These are phyloP conservation scores for Hippopotamyrus pictus DNA, from an alignment of 2,797 vertebrate species.

Conservation along the genomic window DNA sequence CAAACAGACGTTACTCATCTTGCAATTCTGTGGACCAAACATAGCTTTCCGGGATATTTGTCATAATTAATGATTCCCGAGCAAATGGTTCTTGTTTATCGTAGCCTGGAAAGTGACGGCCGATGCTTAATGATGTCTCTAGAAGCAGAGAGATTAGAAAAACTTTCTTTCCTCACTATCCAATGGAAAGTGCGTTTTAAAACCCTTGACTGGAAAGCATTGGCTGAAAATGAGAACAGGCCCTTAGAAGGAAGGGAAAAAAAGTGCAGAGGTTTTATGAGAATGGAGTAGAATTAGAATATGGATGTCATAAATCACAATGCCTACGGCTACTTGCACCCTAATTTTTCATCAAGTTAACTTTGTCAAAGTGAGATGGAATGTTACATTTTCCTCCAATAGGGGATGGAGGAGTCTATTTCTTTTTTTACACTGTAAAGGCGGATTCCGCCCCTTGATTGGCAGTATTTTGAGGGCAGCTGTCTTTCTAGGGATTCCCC, in stretches of 20 bases:
- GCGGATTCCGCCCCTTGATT: not conserved
- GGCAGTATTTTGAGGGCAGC: conserved; percentile 12
- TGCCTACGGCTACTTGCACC: conserved; percentile 38
- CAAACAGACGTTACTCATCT: not conserved
- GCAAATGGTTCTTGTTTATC: not conserved
- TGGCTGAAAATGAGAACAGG: conserved; percentile 17
- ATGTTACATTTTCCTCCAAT: conserved; percentile 10
- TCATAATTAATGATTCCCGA: not conserved
- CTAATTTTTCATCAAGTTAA: conserved; percentile 37
- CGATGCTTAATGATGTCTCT: not conserved
- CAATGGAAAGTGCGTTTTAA: not conserved
- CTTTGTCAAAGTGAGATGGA: conserved; percentile 27
- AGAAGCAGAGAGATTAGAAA: not conserved
- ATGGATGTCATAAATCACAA: conserved; percentile 46
- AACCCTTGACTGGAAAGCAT: conserved; percentile 6
- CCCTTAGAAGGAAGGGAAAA: conserved; percentile 40
- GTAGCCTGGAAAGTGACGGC: not conserved
- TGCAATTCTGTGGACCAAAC: not conserved
- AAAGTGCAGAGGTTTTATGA: conserved; percentile 32
- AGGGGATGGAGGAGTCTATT: conserved; percentile 20
- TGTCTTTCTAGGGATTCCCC: conserved; percentile 6
- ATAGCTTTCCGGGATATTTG: not conserved
- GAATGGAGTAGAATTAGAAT: conserved; percentile 42
- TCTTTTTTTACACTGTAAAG: not conserved
- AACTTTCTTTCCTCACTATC: conserved; percentile 4